Evolutionary conservation across 2,797 vertebrate species (phyloP), one percentile per base, ranked within the genome.

Genomic region (Eulemur rubriventer): DNA sequence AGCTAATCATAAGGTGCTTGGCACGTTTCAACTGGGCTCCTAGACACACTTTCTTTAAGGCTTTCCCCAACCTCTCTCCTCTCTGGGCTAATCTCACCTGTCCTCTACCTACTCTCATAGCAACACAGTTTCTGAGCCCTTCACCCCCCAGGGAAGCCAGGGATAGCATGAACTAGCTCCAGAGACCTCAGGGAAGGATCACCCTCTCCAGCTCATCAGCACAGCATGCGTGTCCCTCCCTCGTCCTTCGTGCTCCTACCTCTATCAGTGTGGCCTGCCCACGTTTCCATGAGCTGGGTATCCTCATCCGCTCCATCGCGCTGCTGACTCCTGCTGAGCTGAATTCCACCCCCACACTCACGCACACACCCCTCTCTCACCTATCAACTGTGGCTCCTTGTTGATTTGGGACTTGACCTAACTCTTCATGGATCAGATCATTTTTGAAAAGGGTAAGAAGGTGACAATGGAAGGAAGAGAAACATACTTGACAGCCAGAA

Each of bases 371-470:
- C 61, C 28, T 24, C 14, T 35, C 86, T 55, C 43, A 59, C 50
- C 81, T 86, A 6, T 94, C 72, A 41, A 9, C 55, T 78, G 7
- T 33, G 41, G 76, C 43, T 83, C 43, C 69, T 72, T 94, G n/a
- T 69, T 95, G 88, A 89, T 81, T 75, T 73, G 69, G 67, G 67
- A 50, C 65, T 89, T 95, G 76, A 89, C 48, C 90, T 94, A 63
- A 94, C 55, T 83, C 35, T 91, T 85, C 85, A 63, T 48, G 84
- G 81, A 82, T 96, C 91, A 88, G 59, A 81, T n/a, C 48, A 59
- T 63, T 97, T 95, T 95, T 87, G 76, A 96, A 97, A 96, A 95
- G 87, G 94, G 46, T 90, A 57, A 50, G 41, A 83, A 67, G 72
- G 65, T 88, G 61, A 92, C 67, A 28, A 6, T 48, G 1, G 55